These are phyloP conservation scores for Pelagia noctiluca DNA, from an alignment of 30 jellyfish, hydroid and myxozoan genomes.

Conservation along the genomic window DNA sequence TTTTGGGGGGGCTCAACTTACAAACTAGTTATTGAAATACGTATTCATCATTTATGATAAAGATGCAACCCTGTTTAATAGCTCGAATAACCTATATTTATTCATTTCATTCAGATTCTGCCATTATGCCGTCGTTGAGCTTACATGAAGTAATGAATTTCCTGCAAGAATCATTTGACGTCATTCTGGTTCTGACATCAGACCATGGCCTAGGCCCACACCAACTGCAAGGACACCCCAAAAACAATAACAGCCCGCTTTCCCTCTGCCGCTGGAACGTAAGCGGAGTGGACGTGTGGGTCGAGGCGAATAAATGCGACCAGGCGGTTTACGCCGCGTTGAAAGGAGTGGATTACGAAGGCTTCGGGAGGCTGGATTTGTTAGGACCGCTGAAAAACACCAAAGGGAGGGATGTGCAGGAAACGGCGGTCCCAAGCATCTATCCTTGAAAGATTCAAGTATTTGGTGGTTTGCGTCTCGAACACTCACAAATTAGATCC, in stretches of 20 bases:
- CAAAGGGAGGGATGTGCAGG: slow-evolving; percentile 48
- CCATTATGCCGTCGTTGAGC: slow-evolving; percentile 35
- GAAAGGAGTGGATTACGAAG: slow-evolving; percentile 52
- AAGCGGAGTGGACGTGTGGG: slow-evolving; percentile 65
- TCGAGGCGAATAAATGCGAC: slow-evolving; percentile 47
- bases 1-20: background rate
- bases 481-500: too few species aligned
- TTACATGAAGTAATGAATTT: slow-evolving; percentile 29
- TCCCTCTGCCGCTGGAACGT: slow-evolving; percentile 62
- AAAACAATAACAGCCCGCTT: slow-evolving; percentile 12
- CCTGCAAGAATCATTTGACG: slow-evolving; percentile 50
- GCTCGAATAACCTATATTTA: background rate
- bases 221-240: slow-evolving; percentile 14
- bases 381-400: slow-evolving; percentile 65
- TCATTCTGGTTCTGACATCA: slow-evolving; percentile 39
- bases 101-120: slow-evolving; percentile 13
- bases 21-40: background rate
- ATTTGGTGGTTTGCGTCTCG: too few species aligned
- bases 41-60: background rate
- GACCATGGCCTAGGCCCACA: slow-evolving; percentile 30
- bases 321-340: slow-evolving; percentile 59
- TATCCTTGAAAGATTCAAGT: slow-evolving; percentile 10
- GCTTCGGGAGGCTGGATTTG: slow-evolving; percentile 46
- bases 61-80: background rate
- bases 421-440: slow-evolving; percentile 55